Evolutionary conservation across 2,888 invertebrate genomes (phyloP).

Genomic region (Lydus trimaculatus): DNA sequence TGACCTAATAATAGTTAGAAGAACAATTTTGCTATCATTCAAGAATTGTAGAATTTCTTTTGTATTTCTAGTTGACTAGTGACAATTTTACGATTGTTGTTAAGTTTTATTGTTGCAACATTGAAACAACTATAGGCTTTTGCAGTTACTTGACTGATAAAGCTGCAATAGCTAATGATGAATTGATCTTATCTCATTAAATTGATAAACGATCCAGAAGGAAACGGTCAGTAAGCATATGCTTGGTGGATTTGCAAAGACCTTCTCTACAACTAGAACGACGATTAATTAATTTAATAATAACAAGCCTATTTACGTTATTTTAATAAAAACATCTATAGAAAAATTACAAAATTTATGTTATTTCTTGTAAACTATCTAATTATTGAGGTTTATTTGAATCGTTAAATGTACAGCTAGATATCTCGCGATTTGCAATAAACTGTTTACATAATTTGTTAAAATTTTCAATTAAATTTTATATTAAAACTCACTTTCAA

Average conservation of each 20-base stretch:
- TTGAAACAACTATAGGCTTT: neutral
- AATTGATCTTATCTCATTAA: neutral
- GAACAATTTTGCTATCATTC: neutral
- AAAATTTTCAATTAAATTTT: neutral
- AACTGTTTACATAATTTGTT: neutral
- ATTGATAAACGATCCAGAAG: neutral
- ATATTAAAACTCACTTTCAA: no score
- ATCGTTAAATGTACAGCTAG: neutral
- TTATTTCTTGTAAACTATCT: neutral
- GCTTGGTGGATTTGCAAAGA: neutral
- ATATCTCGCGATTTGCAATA: neutral
- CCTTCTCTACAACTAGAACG: neutral
- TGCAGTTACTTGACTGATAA: neutral
- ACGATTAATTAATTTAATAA: neutral
- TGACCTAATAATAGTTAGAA: constrained; percentile 1
- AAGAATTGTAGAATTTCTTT: neutral
- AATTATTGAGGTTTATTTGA: neutral
- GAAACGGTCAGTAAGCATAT: neutral
- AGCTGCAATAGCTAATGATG: neutral
- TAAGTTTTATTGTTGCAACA: neutral
- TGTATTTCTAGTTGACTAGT: neutral
- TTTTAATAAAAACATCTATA: neutral
- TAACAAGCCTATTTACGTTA: neutral
- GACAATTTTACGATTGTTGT: neutral
- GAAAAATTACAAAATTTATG: neutral